Evolutionary conservation across 2,113 vertebrate species (phyloP), one percentile per base, ranked within the genome.

Genomic region (Donacobius atricapilla): DNA sequence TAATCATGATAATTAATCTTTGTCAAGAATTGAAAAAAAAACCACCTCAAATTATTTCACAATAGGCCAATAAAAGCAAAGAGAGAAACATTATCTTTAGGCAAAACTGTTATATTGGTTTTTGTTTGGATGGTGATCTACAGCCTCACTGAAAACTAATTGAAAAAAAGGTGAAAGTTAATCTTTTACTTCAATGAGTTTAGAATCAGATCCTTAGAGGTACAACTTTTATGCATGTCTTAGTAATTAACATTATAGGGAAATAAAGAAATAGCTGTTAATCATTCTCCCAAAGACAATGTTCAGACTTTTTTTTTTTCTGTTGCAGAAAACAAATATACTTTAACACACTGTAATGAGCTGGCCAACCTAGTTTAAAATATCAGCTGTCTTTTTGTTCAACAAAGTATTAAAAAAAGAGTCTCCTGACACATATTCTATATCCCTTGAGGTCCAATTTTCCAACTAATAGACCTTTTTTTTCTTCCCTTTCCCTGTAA

Each of bases 331-430:
- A 90, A 72, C 66, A 94, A 94, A 96, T 91, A 72, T 11, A 87
- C 12, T 48, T 27, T 90, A 90, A 70, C 71, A 51, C 13, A 83
- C 33, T 57, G 18, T 31, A 96, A 93, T 80, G 75, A 96, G 90
- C 50, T 88, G 39, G 84, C 33, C 61, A 86, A 94, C 50, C 40
- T 91, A 89, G 73, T 91, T 93, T 85, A 94, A 95, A 96, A 47
- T 51, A 97, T 80, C 79, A 76, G 11, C 42, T 88, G 51, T 69
- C 57, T 95, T 95, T 63, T 73, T 77, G 39, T 64, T 72, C 50
- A 71, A 76, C 10, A 70, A 75, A 93, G 15, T 65, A 91, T 64
- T 94, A 57, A 87, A 87, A 87, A 73, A 93, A 31, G 16, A 40
- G 50, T 94, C 73, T 94, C 63, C 45, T 83, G 73, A 89, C 61